Conservation (phyloP, 1,140 invertebrate species). For the Muscidifurax raptorellus region DNA sequence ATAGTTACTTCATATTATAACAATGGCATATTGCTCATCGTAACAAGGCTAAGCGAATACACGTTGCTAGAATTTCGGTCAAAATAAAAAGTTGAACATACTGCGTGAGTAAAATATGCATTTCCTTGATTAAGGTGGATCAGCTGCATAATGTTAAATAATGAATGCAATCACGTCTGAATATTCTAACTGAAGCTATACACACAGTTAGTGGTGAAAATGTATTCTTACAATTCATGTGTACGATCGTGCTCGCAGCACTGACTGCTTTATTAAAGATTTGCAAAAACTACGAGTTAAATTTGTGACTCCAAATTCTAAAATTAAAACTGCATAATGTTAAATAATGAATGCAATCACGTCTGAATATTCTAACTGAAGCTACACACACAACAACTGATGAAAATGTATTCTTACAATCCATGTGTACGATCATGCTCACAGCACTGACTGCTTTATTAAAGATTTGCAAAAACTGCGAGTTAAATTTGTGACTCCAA, state of each 20-base stretch:
- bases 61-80: background rate
- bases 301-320: background rate
- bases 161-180: background rate
- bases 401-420: background rate
- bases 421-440: background rate
- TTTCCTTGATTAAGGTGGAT: background rate
- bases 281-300: background rate
- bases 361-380: background rate
- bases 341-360: background rate
- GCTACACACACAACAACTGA: background rate
- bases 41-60: background rate
- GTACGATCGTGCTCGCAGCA: too few relatives aligned
- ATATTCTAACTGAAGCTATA: background rate
- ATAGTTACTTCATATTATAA: too few relatives aligned
- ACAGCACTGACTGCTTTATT: background rate
- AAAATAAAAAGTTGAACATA: background rate
- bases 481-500: background rate
- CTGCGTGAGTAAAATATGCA: background rate
- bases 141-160: background rate
- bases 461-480: background rate
- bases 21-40: too few relatives aligned
- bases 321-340: background rate
- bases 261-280: background rate
- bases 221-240: background rate
- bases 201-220: background rate